Evolutionary conservation across 2,888 invertebrate species (phyloP), one percentile per base, ranked within the genome.

Genomic region (Eupeodes luniger): DNA sequence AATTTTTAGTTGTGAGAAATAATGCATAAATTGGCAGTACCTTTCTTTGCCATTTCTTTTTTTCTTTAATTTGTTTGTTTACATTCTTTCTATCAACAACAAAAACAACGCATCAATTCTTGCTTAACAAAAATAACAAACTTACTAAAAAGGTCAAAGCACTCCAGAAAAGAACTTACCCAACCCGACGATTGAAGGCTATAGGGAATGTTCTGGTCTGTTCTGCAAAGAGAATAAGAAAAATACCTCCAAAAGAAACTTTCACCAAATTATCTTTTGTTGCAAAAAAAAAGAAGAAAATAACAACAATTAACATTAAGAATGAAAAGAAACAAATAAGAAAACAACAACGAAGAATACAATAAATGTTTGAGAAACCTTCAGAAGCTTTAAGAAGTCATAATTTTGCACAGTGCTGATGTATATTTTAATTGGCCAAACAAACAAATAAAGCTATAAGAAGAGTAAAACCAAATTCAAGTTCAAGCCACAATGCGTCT

Each of bases 231-330:
- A 85, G 74, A 84, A 80, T 72, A 57, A 55, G 59, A 69, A 85
- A 27, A 75, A 59, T 27, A 81, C 69, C 72, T 83, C 78, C 57
- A 51, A 84, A 80, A 85, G 59, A 81, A 89, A 89, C 89, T 89
- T 89, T 89, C 89, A 89, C 89, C 89, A 89, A 89, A 85, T 89
- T 82, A 89, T 85, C 70, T 79, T 79, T 84, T 70, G 75, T 66
- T 70, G 77, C 78, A 66, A 82, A 77, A 76, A 64, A 62, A 69
- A 19, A 19, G 19, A 19, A 12, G 64, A 55, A 57, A 87, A 81
- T 67, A 19, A 72, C 62, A 67, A 82, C 70, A 82, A 79, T 82
- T 86, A 82, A 51, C 62, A 9, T 40, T 9, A 49, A 78, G 62
- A 83, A 76, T 66, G 62, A 59, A 70, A 66, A 59, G 36, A 53